A percentile compares a stretch with the other conserved stretches of the same genome.
Evolutionary conservation across 2,888 invertebrate species (phyloP).

Genomic region (Torymus texanus): DNA sequence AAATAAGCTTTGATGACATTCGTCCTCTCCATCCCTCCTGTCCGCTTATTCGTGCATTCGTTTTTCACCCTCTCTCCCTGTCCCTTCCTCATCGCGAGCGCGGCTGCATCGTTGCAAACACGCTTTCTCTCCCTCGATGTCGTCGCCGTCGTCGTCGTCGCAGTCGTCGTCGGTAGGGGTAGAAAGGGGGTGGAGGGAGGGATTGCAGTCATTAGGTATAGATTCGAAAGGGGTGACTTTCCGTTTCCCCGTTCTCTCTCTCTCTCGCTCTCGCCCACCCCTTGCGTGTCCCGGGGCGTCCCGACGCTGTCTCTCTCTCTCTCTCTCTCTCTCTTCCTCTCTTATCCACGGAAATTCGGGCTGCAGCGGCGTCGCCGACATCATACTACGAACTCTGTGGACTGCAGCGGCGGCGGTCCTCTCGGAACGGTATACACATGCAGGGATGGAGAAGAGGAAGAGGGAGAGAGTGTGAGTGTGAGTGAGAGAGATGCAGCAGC

Average conservation of each 20-base stretch:
- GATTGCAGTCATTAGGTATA: slow-evolving; percentile 69
- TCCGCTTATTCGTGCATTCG: too few relatives aligned
- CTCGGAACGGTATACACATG: slow-evolving; percentile 12
- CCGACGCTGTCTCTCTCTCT: slow-evolving; percentile 49
- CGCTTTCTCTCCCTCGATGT: slow-evolving; percentile 8
- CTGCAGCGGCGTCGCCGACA: slow-evolving; percentile 61
- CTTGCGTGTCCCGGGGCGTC: slow-evolving; percentile 31
- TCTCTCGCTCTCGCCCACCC: slow-evolving; percentile 21
- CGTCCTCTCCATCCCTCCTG: background rate
- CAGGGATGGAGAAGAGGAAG: background rate
- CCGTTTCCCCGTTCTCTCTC: slow-evolving; percentile 52
- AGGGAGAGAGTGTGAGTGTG: background rate
- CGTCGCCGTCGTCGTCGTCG: background rate
- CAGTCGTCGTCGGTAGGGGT: slow-evolving; percentile 7
- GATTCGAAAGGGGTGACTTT: slow-evolving; percentile 67
- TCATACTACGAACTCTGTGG: slow-evolving; percentile 35
- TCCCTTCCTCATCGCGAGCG: slow-evolving; percentile 7
- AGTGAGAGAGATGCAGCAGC: slow-evolving; percentile 63
- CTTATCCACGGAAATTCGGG: slow-evolving; percentile 71
- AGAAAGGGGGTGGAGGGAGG: slow-evolving; percentile 57
- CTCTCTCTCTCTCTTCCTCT: slow-evolving; percentile 59
- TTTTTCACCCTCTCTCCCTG: too few relatives aligned
- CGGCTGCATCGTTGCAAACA: slow-evolving; percentile 26
- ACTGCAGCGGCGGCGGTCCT: slow-evolving; percentile 25
- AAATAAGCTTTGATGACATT: slow-evolving; percentile 55